Conservation (phyloP, 2,797 vertebrate species). For the Alca torda region DNA sequence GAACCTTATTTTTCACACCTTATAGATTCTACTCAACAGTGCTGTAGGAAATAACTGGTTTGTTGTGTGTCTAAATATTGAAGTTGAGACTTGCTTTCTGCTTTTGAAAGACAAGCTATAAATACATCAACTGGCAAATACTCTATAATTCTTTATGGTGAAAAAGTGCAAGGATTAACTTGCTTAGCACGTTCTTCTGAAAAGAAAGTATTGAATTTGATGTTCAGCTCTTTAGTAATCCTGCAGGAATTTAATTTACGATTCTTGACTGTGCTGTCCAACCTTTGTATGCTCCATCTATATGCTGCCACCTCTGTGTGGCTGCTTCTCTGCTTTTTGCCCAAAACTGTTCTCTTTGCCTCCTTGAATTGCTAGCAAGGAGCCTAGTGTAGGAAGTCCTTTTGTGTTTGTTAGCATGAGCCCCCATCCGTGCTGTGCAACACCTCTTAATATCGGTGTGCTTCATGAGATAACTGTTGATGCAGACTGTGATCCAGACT, state of each 20-base stretch:
- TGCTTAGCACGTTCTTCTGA: background rate
- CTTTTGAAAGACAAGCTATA: background rate
- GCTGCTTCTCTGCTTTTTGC: background rate
- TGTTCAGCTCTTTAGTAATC: background rate
- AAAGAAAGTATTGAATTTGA: background rate
- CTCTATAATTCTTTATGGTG: background rate
- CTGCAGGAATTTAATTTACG: background rate
- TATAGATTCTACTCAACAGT: background rate
- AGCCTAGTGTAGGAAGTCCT: background rate
- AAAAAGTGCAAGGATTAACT: background rate
- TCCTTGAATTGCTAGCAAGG: background rate
- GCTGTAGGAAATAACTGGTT: background rate
- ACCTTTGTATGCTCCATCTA: fast-evolving
- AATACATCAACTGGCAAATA: background rate
- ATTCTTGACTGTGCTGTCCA: background rate
- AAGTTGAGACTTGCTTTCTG: background rate
- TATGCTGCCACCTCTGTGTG: background rate
- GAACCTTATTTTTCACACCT: background rate
- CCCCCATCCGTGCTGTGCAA: fast-evolving
- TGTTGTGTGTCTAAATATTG: background rate
- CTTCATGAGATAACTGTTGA: background rate
- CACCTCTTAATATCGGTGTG: background rate
- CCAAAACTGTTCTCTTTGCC: background rate
- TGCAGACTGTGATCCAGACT: background rate
- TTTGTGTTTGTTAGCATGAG: background rate